phyloP scores from a whole-genome alignment of 2,113 vertebrate genomes.

The Chionis minor region DNA sequence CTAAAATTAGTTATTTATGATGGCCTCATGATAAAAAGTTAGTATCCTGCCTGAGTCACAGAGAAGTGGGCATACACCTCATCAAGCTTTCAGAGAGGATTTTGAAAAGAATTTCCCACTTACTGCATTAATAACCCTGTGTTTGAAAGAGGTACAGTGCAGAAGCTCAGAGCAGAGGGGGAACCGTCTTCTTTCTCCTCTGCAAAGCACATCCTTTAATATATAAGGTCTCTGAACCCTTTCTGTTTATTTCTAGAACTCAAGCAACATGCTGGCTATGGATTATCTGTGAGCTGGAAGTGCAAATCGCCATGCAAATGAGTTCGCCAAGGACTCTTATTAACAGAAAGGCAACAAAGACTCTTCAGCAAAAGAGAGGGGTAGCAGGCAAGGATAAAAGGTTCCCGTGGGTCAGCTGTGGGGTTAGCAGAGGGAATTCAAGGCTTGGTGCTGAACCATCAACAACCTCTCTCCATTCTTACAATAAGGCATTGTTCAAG shows the following conservation, averaged over 20 bases:
- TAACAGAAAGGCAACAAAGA: conserved; percentile 21
- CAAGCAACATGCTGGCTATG: not conserved
- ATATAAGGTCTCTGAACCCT: not conserved
- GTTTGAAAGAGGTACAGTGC: not conserved
- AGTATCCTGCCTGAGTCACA: conserved; percentile 13
- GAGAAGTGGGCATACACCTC: conserved; percentile 14
- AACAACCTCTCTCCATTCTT: not conserved
- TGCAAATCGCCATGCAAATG: not conserved
- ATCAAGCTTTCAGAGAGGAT: conserved; percentile 56
- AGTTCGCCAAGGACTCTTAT: not conserved
- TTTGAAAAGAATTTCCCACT: conserved; percentile 45
- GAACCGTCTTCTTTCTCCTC: not conserved
- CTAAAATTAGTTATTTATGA: conserved; percentile 30
- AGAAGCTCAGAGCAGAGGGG: not conserved
- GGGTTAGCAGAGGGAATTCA: conserved; percentile 18
- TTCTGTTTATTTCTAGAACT: not conserved
- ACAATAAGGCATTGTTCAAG: conserved; percentile 36
- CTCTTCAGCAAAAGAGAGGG: not conserved
- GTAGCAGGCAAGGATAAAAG: not conserved
- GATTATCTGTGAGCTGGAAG: not conserved
- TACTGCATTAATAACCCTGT: conserved; percentile 13
- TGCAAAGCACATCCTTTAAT: not conserved
- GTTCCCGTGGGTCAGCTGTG: not conserved
- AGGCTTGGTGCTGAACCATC: not conserved
- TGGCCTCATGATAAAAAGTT: conserved; percentile 23